Base-by-base conservation (phyloP, 2,113 vertebrate species). In the Rhinolophus sinicus region DNA sequence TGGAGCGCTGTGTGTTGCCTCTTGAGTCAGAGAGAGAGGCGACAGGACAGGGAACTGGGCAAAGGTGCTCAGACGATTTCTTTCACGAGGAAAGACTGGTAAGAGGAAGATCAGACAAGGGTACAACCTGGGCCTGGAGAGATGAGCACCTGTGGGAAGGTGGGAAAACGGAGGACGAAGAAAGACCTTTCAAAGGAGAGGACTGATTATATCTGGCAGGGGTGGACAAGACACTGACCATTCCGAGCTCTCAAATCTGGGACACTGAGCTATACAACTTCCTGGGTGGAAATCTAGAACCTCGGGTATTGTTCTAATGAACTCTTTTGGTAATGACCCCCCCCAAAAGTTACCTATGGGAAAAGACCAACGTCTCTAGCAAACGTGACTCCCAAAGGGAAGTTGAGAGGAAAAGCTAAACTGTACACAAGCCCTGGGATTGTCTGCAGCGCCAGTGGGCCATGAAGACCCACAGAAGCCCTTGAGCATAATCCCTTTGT, bases 401-500 rank as follows among this genome's bases (percentile, higher is more conserved):
- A 75, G 72, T 60, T 4, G 88, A 75, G 94, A 92, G 97, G 97
- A 96, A 96, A 50, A 89, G 50, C 70, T 9, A 2, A 80, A 35
- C 5, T 14, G 40, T 15, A 44, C 64, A 88, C 47, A 65, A 75
- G 64, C 87, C 83, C 77, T 70, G 85, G 85, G 87, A 96, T 72
- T 94, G 93, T 94, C 95, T 47, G 60, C 19, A 3, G 95, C 69
- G n/a, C 67, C 52, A 38, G 38, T 3, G 19, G 90, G 81, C 93
- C 88, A 30, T 3, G 97, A 96, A 89, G 98, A 97, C 98, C 97
- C 98, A 98, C 97, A 96, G 98, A 94, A 83, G 97, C 97, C 87
- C 98, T 94, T 94, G 97, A 97, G 97, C 98, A 97, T 97, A 88
- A 80, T 58, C 82, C 95, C 96, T 98, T 98, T 98, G 98, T 99